Percentiles rank a stretch among this genome's conserved stretches.
These are phyloP conservation scores for Takifugu flavidus DNA, from an alignment of 2,113 vertebrate species.

Conservation along the genomic window DNA sequence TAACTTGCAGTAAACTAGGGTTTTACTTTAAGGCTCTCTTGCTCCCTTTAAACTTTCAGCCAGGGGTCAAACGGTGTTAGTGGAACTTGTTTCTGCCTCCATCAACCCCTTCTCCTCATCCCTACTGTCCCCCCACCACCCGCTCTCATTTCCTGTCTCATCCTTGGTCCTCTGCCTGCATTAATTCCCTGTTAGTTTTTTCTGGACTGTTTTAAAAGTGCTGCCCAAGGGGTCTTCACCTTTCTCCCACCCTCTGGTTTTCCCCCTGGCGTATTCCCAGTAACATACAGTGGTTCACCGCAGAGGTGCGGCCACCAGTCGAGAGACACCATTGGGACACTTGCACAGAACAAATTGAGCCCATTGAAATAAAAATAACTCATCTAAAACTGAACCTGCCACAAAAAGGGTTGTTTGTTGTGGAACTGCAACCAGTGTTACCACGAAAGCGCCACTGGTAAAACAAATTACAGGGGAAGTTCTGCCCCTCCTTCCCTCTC, in stretches of 20 bases:
- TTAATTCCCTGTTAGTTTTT: constrained; percentile 56
- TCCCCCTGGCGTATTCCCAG: constrained; percentile 33
- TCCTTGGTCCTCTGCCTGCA: constrained; percentile 43
- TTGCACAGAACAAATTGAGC: constrained; percentile 3
- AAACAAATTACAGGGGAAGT: constrained; percentile 61
- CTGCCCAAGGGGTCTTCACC: constrained; percentile 32
- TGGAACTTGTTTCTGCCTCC: constrained; percentile 35
- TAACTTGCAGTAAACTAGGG: neutral
- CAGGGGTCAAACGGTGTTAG: constrained; percentile 38
- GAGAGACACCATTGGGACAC: neutral
- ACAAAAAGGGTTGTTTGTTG: constrained; percentile 52
- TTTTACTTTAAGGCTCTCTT: neutral
- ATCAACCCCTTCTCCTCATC: constrained; percentile 7
- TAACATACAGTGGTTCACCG: constrained; percentile 5
- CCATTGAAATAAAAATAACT: constrained; percentile 43
- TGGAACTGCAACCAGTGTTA: constrained; percentile 54
- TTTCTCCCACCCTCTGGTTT: constrained; percentile 12
- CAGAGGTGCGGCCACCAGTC: constrained; percentile 6
- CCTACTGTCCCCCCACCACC: constrained; percentile 25
- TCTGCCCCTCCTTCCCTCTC: constrained; percentile 42
- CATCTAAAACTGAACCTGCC: constrained; percentile 33
- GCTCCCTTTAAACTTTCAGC: neutral
- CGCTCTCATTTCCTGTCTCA: constrained; percentile 65
- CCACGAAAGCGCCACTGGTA: constrained; percentile 43
- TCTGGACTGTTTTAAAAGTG: constrained; percentile 68